Conservation (phyloP, 2,797 vertebrate genomes). For the Gymnoscopelus microlampas region DNA sequence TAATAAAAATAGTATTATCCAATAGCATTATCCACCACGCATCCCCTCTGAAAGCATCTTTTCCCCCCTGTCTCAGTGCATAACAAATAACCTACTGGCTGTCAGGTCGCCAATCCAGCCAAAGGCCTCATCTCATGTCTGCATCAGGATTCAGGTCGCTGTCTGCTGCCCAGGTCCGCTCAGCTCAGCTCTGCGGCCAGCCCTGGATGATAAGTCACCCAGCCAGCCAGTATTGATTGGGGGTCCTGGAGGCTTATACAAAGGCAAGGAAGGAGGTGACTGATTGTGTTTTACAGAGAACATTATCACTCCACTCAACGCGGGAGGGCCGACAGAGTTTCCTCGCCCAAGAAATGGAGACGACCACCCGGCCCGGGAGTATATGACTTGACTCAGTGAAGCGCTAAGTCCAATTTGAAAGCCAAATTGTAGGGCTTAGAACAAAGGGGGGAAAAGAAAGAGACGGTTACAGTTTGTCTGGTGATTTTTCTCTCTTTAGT, state of each 20-base stretch:
- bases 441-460: slow-evolving; percentile 64
- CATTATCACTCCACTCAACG: slow-evolving; percentile 82
- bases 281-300: slow-evolving; percentile 87
- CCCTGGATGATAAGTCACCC: slow-evolving; percentile 80
- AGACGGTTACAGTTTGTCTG: slow-evolving; percentile 66
- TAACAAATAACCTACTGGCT: slow-evolving; percentile 54
- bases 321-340: slow-evolving; percentile 73
- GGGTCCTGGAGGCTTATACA: slow-evolving; percentile 80
- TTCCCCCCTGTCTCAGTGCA: slow-evolving; percentile 15
- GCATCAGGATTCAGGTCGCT: slow-evolving; percentile 73
- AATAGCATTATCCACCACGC: slow-evolving; percentile 1
- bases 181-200: slow-evolving; percentile 55
- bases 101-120: slow-evolving; percentile 34
- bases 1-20: not conserved
- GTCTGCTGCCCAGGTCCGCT: slow-evolving; percentile 55
- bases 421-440: slow-evolving; percentile 79
- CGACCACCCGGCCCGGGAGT: slow-evolving; percentile 71
- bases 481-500: slow-evolving; percentile 73
- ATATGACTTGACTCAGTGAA: slow-evolving; percentile 80
- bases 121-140: slow-evolving; percentile 52
- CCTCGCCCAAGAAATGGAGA: slow-evolving; percentile 76
- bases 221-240: slow-evolving; percentile 83
- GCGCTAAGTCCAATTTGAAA: slow-evolving; percentile 80
- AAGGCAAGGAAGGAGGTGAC: slow-evolving; percentile 79
- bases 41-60: slow-evolving; percentile 7